Evolutionary conservation across 2,113 vertebrate genomes (phyloP).

Genomic region (Platysteira castanea): DNA sequence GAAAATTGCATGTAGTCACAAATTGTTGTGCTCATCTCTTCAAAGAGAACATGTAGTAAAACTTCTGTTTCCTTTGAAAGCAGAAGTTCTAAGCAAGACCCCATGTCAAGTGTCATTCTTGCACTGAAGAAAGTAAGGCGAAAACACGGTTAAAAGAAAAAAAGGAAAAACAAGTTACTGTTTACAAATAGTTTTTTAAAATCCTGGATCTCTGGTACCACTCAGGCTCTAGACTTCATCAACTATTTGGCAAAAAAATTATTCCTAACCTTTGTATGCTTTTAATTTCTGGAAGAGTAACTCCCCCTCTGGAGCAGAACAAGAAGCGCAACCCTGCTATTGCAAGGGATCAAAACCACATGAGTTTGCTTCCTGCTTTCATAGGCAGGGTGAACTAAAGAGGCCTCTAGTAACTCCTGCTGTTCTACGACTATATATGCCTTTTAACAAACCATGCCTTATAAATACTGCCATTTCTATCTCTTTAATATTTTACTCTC

Average conservation of each 20-base stretch:
- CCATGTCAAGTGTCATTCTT: not conserved
- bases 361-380: not conserved
- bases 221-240: not conserved
- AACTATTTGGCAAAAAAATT: not conserved
- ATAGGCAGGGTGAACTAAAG: not conserved
- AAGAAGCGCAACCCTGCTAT: not conserved
- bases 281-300: not conserved
- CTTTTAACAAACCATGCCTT: not conserved
- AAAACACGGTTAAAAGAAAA: not conserved
- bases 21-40: not conserved
- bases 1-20: not conserved
- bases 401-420: not conserved
- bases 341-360: not conserved
- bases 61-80: not conserved
- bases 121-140: not conserved
- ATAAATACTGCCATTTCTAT: not conserved
- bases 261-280: not conserved
- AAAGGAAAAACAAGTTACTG: not conserved
- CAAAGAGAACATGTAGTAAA: not conserved
- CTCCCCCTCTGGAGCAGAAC: not conserved
- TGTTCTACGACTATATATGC: not conserved
- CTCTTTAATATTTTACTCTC: not conserved
- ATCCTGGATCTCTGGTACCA: not conserved
- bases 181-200: not conserved
- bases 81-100: not conserved